Conservation (phyloP, 1,140 invertebrate genomes). For the Leptopilina boulardi region DNA sequence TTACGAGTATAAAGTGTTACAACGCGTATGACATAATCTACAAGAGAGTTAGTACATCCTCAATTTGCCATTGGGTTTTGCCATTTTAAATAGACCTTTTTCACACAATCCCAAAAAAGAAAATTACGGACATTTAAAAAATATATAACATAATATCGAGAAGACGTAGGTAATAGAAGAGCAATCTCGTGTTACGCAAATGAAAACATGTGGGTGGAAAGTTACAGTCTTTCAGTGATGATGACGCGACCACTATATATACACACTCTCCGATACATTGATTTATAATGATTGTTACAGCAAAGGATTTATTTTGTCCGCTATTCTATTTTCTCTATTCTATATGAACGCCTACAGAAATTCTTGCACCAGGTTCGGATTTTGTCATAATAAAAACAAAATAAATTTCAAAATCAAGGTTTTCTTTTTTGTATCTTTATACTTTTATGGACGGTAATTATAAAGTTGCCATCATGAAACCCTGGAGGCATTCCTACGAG, state of each 20-base stretch:
- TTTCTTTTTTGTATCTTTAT: background rate
- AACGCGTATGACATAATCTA: slow-evolving; percentile 65
- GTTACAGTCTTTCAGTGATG: slow-evolving; percentile 26
- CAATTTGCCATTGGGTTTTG: slow-evolving; percentile 39
- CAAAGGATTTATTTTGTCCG: background rate
- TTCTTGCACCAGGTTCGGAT: background rate
- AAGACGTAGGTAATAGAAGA: slow-evolving; percentile 12
- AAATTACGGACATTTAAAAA: background rate
- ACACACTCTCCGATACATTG: background rate
- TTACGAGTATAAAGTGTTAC: slow-evolving; percentile 62
- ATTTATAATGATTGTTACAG: slow-evolving; percentile 18
- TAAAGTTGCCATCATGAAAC: background rate
- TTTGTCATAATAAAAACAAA: background rate
- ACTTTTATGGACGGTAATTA: background rate
- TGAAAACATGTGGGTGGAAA: slow-evolving; percentile 26
- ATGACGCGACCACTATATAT: slow-evolving; percentile 23
- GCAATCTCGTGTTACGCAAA: slow-evolving; percentile 19
- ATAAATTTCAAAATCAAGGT: no score
- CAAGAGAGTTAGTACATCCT: slow-evolving; percentile 38
- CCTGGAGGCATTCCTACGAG: slow-evolving; percentile 8
- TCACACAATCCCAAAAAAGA: no score
- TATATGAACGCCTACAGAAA: background rate
- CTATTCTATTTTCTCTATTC: background rate
- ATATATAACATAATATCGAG: no score
- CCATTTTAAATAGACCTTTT: slow-evolving; percentile 50